These are phyloP conservation scores for Cheirogaleus major DNA, from an alignment of 2,797 vertebrate genomes.

Conservation along the genomic window DNA sequence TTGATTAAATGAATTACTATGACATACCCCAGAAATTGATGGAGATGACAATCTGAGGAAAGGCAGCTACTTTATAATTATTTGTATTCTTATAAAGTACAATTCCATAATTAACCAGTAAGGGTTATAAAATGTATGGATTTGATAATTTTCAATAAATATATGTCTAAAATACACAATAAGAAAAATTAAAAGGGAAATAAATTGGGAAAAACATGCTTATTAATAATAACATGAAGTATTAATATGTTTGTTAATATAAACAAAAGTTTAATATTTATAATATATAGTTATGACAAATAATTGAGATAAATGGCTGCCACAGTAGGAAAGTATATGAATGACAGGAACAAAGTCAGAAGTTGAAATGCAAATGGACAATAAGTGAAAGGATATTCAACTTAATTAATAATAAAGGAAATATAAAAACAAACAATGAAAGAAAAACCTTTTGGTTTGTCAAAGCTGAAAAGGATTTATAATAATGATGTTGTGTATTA, in stretches of 20 bases:
- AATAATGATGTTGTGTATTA: background rate
- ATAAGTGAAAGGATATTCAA: background rate
- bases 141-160: slow-evolving; percentile 15
- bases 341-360: background rate
- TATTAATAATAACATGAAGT: background rate
- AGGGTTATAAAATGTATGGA: background rate
- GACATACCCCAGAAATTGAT: background rate
- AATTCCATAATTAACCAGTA: slow-evolving; percentile 21
- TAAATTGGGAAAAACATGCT: background rate
- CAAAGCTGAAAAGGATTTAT: background rate
- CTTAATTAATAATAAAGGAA: slow-evolving; percentile 27
- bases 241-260: background rate
- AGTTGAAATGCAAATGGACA: slow-evolving; percentile 35
- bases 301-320: background rate
- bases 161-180: background rate
- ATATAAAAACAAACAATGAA: background rate
- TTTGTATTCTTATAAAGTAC: background rate
- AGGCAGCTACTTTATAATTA: background rate
- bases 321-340: background rate
- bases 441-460: background rate
- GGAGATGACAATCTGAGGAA: background rate
- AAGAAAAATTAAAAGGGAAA: slow-evolving; percentile 22
- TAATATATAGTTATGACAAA: slow-evolving; percentile 12
- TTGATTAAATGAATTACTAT: background rate
- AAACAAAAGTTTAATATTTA: slow-evolving; percentile 21